These are phyloP conservation scores for Griposia aprilina DNA, from an alignment of 2,888 invertebrate species.

Conservation along the genomic window DNA sequence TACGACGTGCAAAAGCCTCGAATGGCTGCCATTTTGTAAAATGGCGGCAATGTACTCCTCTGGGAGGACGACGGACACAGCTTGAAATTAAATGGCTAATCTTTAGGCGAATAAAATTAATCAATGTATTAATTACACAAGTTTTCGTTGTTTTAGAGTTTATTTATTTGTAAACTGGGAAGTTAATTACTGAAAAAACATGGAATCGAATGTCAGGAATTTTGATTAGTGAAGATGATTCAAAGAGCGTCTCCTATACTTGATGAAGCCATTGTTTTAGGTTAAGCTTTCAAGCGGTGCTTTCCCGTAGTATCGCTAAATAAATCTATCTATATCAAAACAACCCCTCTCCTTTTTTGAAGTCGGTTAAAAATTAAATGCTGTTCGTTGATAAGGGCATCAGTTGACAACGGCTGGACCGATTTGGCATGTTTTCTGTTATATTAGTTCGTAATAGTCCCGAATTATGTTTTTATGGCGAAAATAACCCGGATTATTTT, in stretches of 20 bases:
- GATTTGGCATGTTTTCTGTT: too few relatives aligned
- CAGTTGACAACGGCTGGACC: neutral
- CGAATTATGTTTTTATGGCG: neutral
- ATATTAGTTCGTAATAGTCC: too few relatives aligned
- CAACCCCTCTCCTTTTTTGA: too few relatives aligned
- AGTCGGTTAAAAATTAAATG: neutral
- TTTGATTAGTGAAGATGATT: neutral
- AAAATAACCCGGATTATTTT: neutral
- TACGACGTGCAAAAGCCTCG: conserved; percentile 87
- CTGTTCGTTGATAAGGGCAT: too few relatives aligned
- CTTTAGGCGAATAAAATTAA: conserved; percentile 85
- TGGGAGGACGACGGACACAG: conserved; percentile 73
- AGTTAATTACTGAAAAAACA: neutral
- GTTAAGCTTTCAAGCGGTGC: neutral
- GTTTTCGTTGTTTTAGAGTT: conserved; percentile 65
- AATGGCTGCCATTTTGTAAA: conserved; percentile 80
- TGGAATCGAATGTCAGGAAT: neutral
- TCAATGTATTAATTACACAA: conserved; percentile 83
- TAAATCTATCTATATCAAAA: too few relatives aligned
- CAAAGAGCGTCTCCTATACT: neutral
- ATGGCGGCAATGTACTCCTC: conserved; percentile 75
- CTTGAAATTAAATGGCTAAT: conserved; percentile 82
- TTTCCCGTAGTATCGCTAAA: neutral
- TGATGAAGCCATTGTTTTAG: neutral
- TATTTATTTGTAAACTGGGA: conserved; percentile 45